Conservation (phyloP, 2,888 invertebrate genomes). For the Amaurobius ferox region DNA sequence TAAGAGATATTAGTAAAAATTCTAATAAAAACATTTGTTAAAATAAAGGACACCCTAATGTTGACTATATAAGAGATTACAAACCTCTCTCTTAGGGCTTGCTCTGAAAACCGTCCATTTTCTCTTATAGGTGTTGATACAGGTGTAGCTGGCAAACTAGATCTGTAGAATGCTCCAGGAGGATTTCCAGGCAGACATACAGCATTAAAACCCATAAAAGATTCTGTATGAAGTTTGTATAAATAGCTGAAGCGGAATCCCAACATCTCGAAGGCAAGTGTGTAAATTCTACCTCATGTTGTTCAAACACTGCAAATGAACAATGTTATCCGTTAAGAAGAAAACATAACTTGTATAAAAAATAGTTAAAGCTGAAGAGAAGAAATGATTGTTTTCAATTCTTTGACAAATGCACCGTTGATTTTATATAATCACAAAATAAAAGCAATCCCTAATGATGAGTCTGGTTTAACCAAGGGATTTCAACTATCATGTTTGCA, state of each 20-base stretch:
- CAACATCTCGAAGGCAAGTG: conserved; percentile 71
- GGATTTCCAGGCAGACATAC: conserved; percentile 74
- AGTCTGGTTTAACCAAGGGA: too few relatives aligned
- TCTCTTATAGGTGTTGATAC: conserved; percentile 74
- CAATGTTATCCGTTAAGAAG: too few relatives aligned
- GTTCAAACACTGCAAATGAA: not conserved
- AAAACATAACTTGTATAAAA: too few relatives aligned
- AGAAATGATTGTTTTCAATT: too few relatives aligned
- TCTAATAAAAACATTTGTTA: too few relatives aligned
- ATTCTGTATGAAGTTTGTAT: conserved; percentile 74
- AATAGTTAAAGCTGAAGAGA: too few relatives aligned
- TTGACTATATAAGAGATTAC: not conserved
- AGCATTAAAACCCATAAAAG: conserved; percentile 74
- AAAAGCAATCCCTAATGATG: too few relatives aligned
- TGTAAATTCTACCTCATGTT: not conserved
- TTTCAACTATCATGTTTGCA: too few relatives aligned
- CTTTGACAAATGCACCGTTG: too few relatives aligned
- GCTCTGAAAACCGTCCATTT: conserved; percentile 74
- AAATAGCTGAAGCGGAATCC: conserved; percentile 74
- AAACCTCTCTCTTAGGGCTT: conserved; percentile 73
- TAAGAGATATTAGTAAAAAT: too few relatives aligned
- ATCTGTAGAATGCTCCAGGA: conserved; percentile 74
- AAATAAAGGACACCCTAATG: too few relatives aligned
- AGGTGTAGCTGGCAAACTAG: conserved; percentile 74
- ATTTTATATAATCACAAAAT: too few relatives aligned